phyloP scores from a whole-genome alignment of 2,797 vertebrate species.

The Urophycis tenuis region DNA sequence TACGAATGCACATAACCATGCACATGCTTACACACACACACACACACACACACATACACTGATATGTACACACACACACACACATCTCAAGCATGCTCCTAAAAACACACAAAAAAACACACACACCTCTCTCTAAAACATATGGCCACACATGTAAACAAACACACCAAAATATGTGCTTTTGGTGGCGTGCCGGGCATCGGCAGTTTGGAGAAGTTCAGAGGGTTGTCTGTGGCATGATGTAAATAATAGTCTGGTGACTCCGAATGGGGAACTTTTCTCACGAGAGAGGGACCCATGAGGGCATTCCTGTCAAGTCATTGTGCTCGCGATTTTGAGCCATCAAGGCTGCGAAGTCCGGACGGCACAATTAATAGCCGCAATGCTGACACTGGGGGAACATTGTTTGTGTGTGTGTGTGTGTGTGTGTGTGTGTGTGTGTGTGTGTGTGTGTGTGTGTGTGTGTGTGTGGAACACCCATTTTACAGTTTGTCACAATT shows the following conservation, averaged over 20 bases:
- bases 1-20: too few relatives aligned
- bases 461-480: too few relatives aligned
- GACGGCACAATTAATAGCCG: neutral
- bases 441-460: too few relatives aligned
- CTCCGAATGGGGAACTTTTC: constrained; percentile 53
- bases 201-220: constrained; percentile 59
- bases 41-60: neutral
- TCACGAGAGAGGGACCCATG: neutral
- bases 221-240: constrained; percentile 27
- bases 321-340: constrained; percentile 1
- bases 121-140: constrained; percentile 13
- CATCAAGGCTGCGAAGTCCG: neutral
- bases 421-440: too few relatives aligned
- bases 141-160: constrained; percentile 1
- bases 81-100: neutral
- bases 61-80: constrained; percentile 11
- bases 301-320: constrained; percentile 58
- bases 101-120: constrained; percentile 24
- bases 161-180: neutral
- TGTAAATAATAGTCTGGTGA: constrained; percentile 67
- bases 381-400: neutral
- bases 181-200: constrained; percentile 43
- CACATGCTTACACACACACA: too few relatives aligned
- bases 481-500: neutral
- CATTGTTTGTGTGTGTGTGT: too few relatives aligned